Percentiles rank a stretch among this genome's conserved stretches.
These are phyloP conservation scores for Exephanes ischioxanthus DNA, from an alignment of 2,888 invertebrate species.

Conservation along the genomic window DNA sequence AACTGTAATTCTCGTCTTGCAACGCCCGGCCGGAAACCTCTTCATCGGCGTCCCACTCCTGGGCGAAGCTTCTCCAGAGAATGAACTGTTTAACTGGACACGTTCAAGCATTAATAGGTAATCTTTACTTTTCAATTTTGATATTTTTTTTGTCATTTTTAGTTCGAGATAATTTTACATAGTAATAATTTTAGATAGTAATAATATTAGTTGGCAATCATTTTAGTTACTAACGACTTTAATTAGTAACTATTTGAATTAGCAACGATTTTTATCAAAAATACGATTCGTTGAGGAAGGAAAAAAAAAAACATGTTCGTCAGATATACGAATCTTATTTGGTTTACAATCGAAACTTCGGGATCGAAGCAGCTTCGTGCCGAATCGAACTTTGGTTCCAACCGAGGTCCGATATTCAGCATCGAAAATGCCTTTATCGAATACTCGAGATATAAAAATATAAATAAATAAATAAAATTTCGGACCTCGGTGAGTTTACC, in stretches of 20 bases:
- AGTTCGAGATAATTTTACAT: too few species aligned
- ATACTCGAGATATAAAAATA: background rate
- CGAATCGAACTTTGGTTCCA: background rate
- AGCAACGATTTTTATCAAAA: background rate
- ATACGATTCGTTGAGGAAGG: background rate
- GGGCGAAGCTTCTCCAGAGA: background rate
- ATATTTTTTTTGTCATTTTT: too few species aligned
- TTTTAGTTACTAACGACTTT: too few species aligned
- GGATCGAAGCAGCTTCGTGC: background rate
- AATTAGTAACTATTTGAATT: too few species aligned
- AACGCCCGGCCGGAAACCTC: slow-evolving; percentile 38
- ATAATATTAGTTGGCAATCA: too few species aligned
- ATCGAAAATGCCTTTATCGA: background rate
- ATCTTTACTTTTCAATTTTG: background rate
- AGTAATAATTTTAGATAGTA: too few species aligned
- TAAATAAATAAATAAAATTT: slow-evolving; percentile 4
- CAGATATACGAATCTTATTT: background rate
- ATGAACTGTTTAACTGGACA: background rate
- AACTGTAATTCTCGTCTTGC: slow-evolving; percentile 52
- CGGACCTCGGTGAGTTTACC: background rate
- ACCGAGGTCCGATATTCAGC: background rate
- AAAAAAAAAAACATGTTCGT: background rate
- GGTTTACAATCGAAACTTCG: background rate
- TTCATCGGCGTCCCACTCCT: slow-evolving; percentile 17
- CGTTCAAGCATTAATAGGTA: background rate